Conservation (phyloP, 2,113 vertebrate species). For the Sminthopsis crassicaudata region DNA sequence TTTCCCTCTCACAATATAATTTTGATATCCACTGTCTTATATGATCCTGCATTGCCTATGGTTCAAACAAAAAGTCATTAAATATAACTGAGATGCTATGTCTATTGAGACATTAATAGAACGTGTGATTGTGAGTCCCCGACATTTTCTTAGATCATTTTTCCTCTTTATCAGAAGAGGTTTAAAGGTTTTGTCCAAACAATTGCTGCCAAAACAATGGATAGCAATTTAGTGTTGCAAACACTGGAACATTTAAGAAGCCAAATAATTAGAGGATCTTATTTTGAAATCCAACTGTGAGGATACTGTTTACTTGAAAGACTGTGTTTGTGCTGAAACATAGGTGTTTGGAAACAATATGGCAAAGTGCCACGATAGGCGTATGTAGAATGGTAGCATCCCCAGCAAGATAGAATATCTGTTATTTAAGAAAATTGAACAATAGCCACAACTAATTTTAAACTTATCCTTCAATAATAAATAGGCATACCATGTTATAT, state of each 20-base stretch:
- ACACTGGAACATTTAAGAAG: conserved; percentile 44
- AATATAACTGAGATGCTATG: neutral
- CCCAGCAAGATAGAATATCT: conserved; percentile 47
- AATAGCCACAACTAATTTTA: neutral
- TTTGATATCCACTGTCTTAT: neutral
- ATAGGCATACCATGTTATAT: neutral
- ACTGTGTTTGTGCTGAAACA: neutral
- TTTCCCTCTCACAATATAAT: neutral
- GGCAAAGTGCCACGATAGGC: neutral
- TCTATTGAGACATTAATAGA: conserved; percentile 36
- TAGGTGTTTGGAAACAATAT: neutral
- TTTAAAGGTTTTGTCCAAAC: conserved; percentile 56
- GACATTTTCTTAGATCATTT: conserved; percentile 38
- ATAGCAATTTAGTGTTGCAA: conserved; percentile 38
- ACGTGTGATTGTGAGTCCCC: neutral
- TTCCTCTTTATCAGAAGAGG: conserved; percentile 32
- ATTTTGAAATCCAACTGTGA: conserved; percentile 43
- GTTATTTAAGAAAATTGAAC: conserved; percentile 60
- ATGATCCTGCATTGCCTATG: neutral
- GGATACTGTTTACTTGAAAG: conserved; percentile 64
- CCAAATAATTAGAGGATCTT: conserved; percentile 54
- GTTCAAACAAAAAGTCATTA: conserved; percentile 36
- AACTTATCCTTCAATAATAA: neutral
- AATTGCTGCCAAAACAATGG: conserved; percentile 40
- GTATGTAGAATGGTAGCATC: conserved; percentile 22